Conservation (phyloP, 2,797 vertebrate genomes). For the Hyperoplus immaculatus region DNA sequence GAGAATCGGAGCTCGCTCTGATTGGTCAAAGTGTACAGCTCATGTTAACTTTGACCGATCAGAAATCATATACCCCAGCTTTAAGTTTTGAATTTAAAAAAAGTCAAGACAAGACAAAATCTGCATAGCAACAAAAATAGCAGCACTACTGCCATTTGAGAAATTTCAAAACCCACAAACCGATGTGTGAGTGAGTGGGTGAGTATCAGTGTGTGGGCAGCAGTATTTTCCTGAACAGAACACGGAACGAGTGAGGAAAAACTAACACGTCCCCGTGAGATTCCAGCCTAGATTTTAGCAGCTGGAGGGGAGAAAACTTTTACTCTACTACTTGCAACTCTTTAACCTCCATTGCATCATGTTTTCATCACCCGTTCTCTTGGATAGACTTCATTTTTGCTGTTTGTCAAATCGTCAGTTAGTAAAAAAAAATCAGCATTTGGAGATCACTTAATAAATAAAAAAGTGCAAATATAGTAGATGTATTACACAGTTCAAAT, state of each 20-base stretch:
- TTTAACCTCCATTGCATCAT: background rate
- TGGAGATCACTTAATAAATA: background rate
- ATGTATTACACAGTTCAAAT: background rate
- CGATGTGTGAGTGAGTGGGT: background rate
- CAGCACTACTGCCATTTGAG: background rate
- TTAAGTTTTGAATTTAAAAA: too few relatives aligned
- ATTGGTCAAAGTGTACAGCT: too few relatives aligned
- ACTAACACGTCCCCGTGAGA: constrained; percentile 76
- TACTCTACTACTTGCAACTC: constrained; percentile 26
- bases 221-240: constrained; percentile 32
- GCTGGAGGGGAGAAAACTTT: constrained; percentile 47
- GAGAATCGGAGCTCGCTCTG: too few relatives aligned
- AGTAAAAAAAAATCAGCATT: background rate
- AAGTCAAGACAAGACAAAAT: background rate
- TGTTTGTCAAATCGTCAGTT: background rate
- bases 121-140: background rate
- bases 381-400: background rate
- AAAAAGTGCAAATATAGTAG: background rate
- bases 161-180: background rate
- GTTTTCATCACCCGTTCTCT: background rate
- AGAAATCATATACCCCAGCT: too few relatives aligned
- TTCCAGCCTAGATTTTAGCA: constrained; percentile 77
- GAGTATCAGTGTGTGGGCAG: constrained; percentile 9
- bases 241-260: constrained; percentile 34
- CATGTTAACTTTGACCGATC: too few relatives aligned